Conservation (phyloP, 2,797 vertebrate genomes). For the Menidia menidia region DNA sequence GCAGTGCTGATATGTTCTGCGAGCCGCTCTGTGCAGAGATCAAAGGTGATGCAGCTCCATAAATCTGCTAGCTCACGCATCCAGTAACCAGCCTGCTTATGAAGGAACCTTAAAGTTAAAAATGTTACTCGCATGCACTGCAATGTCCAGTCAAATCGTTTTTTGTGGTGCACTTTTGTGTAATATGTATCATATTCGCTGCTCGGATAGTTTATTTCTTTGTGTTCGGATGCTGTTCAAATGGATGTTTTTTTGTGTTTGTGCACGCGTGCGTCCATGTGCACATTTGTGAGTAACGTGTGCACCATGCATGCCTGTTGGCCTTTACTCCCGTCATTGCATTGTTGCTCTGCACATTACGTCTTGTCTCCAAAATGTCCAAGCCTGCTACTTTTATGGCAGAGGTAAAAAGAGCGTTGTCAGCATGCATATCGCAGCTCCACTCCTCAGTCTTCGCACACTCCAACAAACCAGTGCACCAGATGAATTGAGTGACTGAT, state of each 20-base stretch:
- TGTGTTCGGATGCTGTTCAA: slow-evolving; percentile 9
- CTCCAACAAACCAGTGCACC: slow-evolving; percentile 5
- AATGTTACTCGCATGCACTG: slow-evolving; percentile 15
- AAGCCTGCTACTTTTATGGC: slow-evolving; percentile 37
- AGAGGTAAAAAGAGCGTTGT: slow-evolving; percentile 49
- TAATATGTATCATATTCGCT: slow-evolving; percentile 36
- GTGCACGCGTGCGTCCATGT: slow-evolving; percentile 35
- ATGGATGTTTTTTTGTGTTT: slow-evolving; percentile 45
- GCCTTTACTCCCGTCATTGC: slow-evolving; percentile 51
- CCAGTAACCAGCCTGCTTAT: slow-evolving; percentile 46
- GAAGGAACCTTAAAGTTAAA: slow-evolving; percentile 59
- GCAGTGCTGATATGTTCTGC: slow-evolving; percentile 52
- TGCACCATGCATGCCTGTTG: slow-evolving; percentile 43
- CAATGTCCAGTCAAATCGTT: slow-evolving; percentile 4
- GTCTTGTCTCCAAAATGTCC: slow-evolving; percentile 10
- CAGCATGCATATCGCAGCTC: slow-evolving; percentile 26
- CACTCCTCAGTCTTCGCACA: slow-evolving; percentile 13
- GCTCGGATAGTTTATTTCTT: slow-evolving; percentile 50
- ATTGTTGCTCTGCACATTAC: not conserved
- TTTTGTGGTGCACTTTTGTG: slow-evolving; percentile 13
- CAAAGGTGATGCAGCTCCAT: slow-evolving; percentile 60
- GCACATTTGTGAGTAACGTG: slow-evolving; percentile 38
- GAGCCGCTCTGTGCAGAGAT: slow-evolving; percentile 51
- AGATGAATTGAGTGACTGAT: slow-evolving; percentile 40
- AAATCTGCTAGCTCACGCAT: slow-evolving; percentile 65